Conservation (phyloP, 2,797 vertebrate species). For the Mormyrops boulengeri region DNA sequence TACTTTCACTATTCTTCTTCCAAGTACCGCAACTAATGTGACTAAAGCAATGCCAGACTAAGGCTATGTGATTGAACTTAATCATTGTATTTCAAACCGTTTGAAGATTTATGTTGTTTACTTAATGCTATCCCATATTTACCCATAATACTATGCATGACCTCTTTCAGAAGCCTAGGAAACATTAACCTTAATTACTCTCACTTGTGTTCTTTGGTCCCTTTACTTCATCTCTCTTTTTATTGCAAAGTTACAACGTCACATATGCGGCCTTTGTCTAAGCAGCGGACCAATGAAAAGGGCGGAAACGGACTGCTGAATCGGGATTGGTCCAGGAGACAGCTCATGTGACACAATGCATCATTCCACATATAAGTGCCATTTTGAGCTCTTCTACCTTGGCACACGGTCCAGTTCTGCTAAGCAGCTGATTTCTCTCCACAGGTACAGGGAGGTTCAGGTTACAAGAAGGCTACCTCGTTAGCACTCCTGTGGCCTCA, state of each 20-base stretch:
- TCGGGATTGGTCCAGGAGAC: not conserved
- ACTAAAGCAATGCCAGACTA: not conserved
- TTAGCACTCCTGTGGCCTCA: not conserved
- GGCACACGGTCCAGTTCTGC: not conserved
- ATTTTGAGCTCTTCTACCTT: not conserved
- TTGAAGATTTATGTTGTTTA: not conserved
- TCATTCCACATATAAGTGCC: not conserved
- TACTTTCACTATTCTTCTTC: not conserved
- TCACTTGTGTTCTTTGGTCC: not conserved
- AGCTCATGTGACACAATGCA: not conserved
- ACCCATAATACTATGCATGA: not conserved
- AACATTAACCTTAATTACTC: slow-evolving; percentile 1
- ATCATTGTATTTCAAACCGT: not conserved
- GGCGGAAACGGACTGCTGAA: not conserved
- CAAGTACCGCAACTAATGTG: not conserved
- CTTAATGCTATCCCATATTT: not conserved
- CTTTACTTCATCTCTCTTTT: not conserved
- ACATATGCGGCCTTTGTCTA: not conserved
- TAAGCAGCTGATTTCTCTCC: not conserved
- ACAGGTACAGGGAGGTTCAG: not conserved
- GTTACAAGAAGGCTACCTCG: not conserved
- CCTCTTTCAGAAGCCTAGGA: not conserved
- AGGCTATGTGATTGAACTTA: not conserved
- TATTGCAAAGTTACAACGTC: not conserved
- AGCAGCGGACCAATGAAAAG: not conserved